These are phyloP conservation scores for Ictalurus punctatus DNA, from an alignment of 2,113 vertebrate genomes.

Conservation along the genomic window DNA sequence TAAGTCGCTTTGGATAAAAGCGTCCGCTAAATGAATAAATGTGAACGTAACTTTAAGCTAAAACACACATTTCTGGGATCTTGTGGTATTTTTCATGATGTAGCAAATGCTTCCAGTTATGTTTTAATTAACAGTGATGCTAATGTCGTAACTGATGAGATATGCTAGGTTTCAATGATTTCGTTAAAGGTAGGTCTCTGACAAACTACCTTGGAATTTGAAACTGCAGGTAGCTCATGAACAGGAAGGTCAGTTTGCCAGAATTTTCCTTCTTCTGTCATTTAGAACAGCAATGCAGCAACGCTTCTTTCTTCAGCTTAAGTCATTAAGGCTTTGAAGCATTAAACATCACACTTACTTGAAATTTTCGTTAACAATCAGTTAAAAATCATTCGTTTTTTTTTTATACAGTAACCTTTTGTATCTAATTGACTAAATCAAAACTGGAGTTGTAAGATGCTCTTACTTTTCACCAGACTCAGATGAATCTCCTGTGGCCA, in stretches of 20 bases:
- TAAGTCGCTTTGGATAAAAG: too few species aligned
- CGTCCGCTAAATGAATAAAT: too few species aligned
- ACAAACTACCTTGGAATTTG: background rate
- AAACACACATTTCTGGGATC: background rate
- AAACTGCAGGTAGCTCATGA: background rate
- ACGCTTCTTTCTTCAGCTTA: too few species aligned
- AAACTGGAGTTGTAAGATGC: background rate
- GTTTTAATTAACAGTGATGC: background rate
- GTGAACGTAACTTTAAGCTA: background rate
- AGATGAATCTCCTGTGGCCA: conserved; percentile 94
- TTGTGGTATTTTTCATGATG: background rate
- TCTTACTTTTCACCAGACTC: conserved; percentile 77
- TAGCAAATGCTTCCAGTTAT: background rate
- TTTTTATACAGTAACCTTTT: too few species aligned
- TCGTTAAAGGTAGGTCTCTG: background rate
- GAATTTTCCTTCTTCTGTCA: background rate
- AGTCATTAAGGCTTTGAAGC: too few species aligned
- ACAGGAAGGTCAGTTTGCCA: background rate
- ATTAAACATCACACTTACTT: too few species aligned
- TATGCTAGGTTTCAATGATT: background rate
- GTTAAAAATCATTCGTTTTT: background rate
- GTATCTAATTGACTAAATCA: background rate
- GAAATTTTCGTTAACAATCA: too few species aligned
- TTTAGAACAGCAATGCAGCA: too few species aligned
- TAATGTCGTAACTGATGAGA: background rate